Evolutionary conservation across 2,113 vertebrate species (phyloP).

Genomic region (Arvicanthis niloticus): DNA sequence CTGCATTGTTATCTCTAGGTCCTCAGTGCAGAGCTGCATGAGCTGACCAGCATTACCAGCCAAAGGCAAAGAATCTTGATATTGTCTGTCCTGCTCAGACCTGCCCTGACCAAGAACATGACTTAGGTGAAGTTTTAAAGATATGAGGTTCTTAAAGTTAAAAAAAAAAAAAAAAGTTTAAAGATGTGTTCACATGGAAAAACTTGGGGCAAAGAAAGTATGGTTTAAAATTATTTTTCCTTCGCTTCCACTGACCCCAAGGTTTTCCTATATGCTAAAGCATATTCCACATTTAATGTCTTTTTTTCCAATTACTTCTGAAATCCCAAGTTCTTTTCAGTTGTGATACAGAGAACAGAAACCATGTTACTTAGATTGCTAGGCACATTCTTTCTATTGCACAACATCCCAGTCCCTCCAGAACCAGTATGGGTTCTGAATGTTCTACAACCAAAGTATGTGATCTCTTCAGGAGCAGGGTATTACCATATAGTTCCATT

Average conservation of each 20-base stretch:
- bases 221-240: conserved; percentile 18
- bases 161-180: not conserved
- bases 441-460: not conserved
- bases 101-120: conserved; percentile 46
- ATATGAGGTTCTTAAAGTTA: conserved; percentile 7
- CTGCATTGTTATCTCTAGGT: conserved; percentile 54
- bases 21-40: not conserved
- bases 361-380: not conserved
- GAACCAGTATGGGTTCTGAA: not conserved
- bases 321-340: not conserved
- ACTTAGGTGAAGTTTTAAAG: conserved; percentile 7
- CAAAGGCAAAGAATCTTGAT: conserved; percentile 58
- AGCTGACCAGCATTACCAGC: conserved; percentile 19
- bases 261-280: conserved; percentile 23
- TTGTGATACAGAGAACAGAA: not conserved
- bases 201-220: conserved; percentile 4
- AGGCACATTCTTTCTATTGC: not conserved
- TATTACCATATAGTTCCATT: not conserved
- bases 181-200: conserved; percentile 14
- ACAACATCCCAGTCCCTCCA: not conserved
- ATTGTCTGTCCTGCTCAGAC: conserved; percentile 47
- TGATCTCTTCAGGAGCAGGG: not conserved
- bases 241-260: not conserved
- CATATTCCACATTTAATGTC: not conserved
- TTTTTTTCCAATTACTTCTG: not conserved